Base-by-base conservation (phyloP, 2,113 vertebrate species). In the Charadrius vociferus region DNA sequence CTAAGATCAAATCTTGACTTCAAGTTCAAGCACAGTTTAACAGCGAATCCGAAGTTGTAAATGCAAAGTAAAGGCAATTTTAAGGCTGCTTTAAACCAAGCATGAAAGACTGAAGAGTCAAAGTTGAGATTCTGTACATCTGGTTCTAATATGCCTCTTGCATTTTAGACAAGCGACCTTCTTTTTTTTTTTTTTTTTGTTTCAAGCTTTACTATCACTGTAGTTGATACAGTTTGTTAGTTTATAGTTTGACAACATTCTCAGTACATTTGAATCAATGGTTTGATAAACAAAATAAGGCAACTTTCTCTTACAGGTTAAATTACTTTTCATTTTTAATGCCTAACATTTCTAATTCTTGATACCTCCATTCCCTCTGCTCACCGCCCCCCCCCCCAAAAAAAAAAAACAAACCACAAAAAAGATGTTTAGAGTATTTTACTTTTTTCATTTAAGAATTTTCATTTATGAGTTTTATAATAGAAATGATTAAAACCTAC, bases 11-110 rank as follows among this genome's bases (percentile, higher is more conserved):
- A 98, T 96, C 95, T 96, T 95, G 96, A 96, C 96, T 97, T 98
- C 63, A 97, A 98, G 98, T 98, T 98, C 98, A 98, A 98, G 95
- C 22, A 9, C 81, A 98, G 98, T 98, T 98, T 98, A 98, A 98
- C 93, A 97, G 97, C n/a, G 39, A 98, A 98, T 97, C 96, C 86
- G 13, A 98, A 98, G 97, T 97, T 98, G 98, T 98, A 98, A 98
- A 98, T 97, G 97, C 92, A 98, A 98, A 98, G 95, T 97, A 97
- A 98, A 98, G 85, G 83, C 96, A 97, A 97, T 95, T 98, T 97
- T 97, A 97, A 98, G 97, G 96, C 96, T 97, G 97, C 95, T 97
- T 98, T 97, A 98, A 98, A 97, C 97, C 90, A 98, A 98, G 97
- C 98, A 98, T 98, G 96, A 98, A 98, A 98, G 97, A 97, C 96